Conservation (phyloP, 2,888 invertebrate genomes). For the Dryomyza anilis region DNA sequence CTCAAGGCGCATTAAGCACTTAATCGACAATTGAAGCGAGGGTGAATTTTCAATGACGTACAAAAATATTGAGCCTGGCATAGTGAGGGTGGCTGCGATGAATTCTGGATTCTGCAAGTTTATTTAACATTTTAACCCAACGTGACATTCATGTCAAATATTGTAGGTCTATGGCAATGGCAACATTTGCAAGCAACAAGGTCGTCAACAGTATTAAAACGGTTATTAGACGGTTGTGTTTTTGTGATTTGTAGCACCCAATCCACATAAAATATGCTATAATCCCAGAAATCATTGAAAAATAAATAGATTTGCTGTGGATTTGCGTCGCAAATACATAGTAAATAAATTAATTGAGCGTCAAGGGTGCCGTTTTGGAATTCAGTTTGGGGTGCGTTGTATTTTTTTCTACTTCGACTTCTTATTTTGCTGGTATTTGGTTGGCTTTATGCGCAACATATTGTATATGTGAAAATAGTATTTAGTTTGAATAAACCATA, state of each 20-base stretch:
- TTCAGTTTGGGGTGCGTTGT: conserved; percentile 3
- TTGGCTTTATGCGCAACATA: no score
- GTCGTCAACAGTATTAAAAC: no score
- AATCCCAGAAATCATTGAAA: conserved; percentile 21
- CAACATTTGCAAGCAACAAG: no score
- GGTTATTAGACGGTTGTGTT: conserved; percentile 22
- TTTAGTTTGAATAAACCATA: no score
- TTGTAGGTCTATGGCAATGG: background rate
- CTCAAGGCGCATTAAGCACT: conserved; percentile 39
- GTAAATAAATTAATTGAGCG: conserved; percentile 13
- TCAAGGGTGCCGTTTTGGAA: background rate
- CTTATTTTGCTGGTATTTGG: no score
- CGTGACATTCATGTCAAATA: conserved; percentile 7
- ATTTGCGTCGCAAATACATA: conserved; percentile 21
- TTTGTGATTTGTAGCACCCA: conserved; percentile 27
- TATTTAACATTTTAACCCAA: conserved; percentile 4
- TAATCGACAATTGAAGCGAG: conserved; percentile 17
- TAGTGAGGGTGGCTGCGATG: background rate
- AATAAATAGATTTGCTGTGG: conserved; percentile 18
- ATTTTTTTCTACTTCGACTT: background rate
- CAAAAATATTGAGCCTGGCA: background rate
- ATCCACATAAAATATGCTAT: no score
- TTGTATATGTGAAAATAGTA: no score
- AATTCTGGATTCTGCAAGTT: background rate
- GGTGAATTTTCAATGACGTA: background rate